Conservation (phyloP, 2,888 invertebrate species). For the Synanthedon formicaeformis region DNA sequence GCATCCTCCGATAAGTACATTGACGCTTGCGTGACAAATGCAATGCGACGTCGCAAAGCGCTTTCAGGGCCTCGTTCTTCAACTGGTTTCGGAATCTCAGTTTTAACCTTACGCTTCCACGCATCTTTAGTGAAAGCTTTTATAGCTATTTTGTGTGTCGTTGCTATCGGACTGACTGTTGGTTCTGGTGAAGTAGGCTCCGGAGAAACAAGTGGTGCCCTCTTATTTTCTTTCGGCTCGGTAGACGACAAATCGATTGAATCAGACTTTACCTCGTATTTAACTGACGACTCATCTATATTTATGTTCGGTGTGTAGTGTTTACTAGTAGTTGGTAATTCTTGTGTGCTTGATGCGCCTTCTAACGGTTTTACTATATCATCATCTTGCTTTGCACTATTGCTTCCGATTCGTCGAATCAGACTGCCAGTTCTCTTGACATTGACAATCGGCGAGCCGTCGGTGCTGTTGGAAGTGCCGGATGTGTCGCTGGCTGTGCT, state of each 20-base stretch:
- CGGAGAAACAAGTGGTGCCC: neutral
- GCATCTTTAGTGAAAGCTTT: constrained; percentile 67
- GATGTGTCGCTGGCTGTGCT: constrained; percentile 24
- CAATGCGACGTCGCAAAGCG: constrained; percentile 59
- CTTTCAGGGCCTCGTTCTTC: constrained; percentile 60
- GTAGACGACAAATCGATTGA: neutral
- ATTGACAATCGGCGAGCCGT: constrained; percentile 45
- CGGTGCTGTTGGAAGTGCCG: constrained; percentile 37
- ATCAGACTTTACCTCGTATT: neutral
- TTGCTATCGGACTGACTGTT: constrained; percentile 42
- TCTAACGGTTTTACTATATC: constrained; percentile 14
- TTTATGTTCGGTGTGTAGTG: constrained; percentile 11
- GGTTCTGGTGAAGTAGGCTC: constrained; percentile 12
- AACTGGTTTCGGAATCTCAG: constrained; percentile 50
- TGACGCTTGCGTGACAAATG: constrained; percentile 67
- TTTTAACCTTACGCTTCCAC: constrained; percentile 53
- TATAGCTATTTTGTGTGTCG: constrained; percentile 62
- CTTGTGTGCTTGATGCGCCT: constrained; percentile 9
- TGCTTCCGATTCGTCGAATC: constrained; percentile 53
- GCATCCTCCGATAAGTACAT: constrained; percentile 64
- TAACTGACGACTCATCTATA: neutral
- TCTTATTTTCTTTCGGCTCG: neutral
- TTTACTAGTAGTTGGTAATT: constrained; percentile 20
- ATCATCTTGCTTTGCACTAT: constrained; percentile 45
- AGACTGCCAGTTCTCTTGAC: constrained; percentile 50